Percentiles rank a stretch among this genome's conserved stretches.
phyloP scores from a whole-genome alignment of 2,113 vertebrate genomes.

The Gavia stellata region DNA sequence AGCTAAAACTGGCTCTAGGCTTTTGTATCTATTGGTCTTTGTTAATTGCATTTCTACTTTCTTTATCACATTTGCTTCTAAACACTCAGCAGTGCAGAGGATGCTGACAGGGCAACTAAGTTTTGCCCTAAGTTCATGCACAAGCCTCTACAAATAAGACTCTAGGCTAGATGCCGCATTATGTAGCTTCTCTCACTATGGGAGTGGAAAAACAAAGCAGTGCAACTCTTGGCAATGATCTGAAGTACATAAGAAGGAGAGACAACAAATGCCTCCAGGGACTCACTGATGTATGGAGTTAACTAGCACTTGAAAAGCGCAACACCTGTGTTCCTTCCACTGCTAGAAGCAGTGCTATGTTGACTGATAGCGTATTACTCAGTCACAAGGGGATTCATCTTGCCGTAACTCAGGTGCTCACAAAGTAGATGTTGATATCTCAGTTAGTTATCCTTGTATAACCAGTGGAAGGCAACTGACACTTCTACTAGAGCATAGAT shows the following conservation, averaged over 20 bases:
- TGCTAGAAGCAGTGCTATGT: rapidly evolving
- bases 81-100: background rate
- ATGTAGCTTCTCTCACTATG: background rate
- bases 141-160: background rate
- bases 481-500: background rate
- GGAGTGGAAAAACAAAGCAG: background rate
- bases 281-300: background rate
- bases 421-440: background rate
- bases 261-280: background rate
- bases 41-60: constrained; percentile 56
- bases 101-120: constrained; percentile 45
- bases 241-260: background rate
- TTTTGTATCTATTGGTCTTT: constrained; percentile 34
- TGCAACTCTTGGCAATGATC: background rate
- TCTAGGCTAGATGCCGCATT: background rate
- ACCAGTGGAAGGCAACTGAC: background rate
- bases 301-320: background rate
- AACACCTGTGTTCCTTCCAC: background rate
- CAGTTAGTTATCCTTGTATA: background rate
- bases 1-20: constrained; percentile 18
- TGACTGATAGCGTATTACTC: background rate
- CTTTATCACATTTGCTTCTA: constrained; percentile 44
- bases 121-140: background rate
- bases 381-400: background rate
- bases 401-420: background rate